Evolutionary conservation across 2,797 vertebrate species (phyloP).

Genomic region (Clarias platycephalus): DNA sequence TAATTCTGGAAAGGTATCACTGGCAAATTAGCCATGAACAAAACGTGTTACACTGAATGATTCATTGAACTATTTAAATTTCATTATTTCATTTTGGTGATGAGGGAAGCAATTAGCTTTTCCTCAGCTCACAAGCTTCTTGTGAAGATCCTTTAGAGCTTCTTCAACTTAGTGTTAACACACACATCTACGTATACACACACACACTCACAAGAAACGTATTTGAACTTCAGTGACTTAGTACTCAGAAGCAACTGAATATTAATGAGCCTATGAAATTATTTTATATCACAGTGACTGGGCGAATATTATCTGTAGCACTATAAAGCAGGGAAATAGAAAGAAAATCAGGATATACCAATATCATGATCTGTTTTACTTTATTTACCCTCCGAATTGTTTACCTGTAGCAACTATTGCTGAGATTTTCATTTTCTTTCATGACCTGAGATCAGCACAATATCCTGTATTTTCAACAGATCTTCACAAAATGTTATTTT

Average conservation of each 20-base stretch:
- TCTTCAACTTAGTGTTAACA: constrained; percentile 29
- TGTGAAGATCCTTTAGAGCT: constrained; percentile 35
- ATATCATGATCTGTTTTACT: neutral
- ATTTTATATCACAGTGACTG: neutral
- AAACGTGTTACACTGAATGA: constrained; percentile 61
- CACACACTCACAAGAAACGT: neutral
- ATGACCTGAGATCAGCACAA: neutral
- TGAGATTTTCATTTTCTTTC: constrained; percentile 7
- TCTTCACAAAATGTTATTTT: neutral
- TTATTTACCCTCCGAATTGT: neutral
- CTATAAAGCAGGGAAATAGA: neutral
- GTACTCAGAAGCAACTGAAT: neutral
- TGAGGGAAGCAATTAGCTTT: constrained; percentile 48
- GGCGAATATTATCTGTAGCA: neutral
- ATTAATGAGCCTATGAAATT: neutral
- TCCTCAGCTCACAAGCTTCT: constrained; percentile 41
- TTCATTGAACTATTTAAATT: constrained; percentile 57
- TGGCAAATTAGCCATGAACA: constrained; percentile 65
- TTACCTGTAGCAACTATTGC: neutral
- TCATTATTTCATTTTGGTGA: constrained; percentile 60
- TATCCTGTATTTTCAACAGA: neutral
- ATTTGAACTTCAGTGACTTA: constrained; percentile 1
- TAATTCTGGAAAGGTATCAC: constrained; percentile 62
- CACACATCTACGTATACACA: neutral
- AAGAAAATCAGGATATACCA: neutral